Evolutionary conservation across 2,888 invertebrate genomes (phyloP).

Genomic region (Ormyrus thymus): DNA sequence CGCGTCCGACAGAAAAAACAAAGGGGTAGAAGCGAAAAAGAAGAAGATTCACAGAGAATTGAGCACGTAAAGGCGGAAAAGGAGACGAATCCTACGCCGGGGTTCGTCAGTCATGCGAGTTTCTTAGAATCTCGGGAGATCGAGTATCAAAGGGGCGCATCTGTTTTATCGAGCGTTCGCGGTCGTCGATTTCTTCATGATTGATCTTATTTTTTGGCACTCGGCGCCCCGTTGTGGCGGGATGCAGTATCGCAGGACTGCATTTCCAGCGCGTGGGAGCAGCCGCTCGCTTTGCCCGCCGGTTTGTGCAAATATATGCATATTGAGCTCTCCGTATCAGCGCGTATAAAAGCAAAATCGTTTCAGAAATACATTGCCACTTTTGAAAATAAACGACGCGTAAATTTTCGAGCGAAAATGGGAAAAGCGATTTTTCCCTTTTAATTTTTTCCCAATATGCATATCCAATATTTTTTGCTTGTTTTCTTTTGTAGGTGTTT

Average conservation of each 20-base stretch:
- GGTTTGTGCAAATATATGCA: not conserved
- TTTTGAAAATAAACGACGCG: not conserved
- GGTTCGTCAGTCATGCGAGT: too few species aligned
- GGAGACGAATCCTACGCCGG: too few species aligned
- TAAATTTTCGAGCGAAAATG: too few species aligned
- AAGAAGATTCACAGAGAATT: not conserved
- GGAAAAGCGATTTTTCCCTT: too few species aligned
- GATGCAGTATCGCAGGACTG: not conserved
- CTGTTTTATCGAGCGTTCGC: conserved; percentile 36
- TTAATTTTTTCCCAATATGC: too few species aligned
- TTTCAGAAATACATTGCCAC: not conserved
- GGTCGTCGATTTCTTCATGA: not conserved
- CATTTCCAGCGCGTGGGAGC: not conserved
- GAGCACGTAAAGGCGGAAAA: not conserved
- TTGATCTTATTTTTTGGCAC: conserved; percentile 31
- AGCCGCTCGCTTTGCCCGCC: not conserved
- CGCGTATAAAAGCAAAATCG: not conserved
- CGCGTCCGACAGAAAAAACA: too few species aligned
- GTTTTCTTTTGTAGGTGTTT: too few species aligned
- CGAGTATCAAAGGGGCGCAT: conserved; percentile 23
- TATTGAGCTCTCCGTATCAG: not conserved
- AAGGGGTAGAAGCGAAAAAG: not conserved
- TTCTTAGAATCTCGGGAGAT: not conserved
- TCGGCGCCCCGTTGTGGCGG: not conserved
- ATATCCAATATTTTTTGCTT: too few species aligned